These are phyloP conservation scores for Pseudorhiza aurosa DNA, from an alignment of 30 jellyfish, hydroid and myxozoan species.

Conservation along the genomic window DNA sequence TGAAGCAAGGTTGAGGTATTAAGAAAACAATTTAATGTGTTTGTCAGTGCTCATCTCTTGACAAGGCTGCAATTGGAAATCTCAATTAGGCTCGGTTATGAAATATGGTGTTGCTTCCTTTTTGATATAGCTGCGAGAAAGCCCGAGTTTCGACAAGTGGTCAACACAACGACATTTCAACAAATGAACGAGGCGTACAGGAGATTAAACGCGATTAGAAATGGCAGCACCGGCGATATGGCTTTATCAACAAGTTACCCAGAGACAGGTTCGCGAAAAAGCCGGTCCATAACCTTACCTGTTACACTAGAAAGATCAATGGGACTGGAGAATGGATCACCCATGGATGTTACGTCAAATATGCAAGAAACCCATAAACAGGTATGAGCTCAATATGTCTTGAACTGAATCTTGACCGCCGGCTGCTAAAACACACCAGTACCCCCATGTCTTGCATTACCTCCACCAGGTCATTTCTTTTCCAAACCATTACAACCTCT, in stretches of 20 bases:
- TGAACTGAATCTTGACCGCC: no score
- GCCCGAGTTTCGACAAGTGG: constrained; percentile 56
- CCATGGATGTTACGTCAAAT: constrained; percentile 61
- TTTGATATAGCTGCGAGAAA: constrained; percentile 47
- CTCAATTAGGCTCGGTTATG: no score
- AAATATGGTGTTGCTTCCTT: no score
- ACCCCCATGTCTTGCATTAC: no score
- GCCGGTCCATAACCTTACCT: constrained; percentile 68
- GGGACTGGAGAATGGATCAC: constrained; percentile 54
- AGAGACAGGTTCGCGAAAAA: constrained; percentile 32
- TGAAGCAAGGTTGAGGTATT: no score
- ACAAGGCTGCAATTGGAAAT: no score
- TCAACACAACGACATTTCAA: constrained; percentile 14
- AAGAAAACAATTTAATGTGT: no score
- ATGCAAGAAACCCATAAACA: constrained; percentile 51
- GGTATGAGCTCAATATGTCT: constrained; percentile 9
- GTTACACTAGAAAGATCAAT: constrained; percentile 64
- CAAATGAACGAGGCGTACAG: constrained; percentile 55
- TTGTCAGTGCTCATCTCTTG: no score
- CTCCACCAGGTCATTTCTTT: no score
- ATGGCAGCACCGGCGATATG: constrained; percentile 63
- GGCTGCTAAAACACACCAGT: no score
- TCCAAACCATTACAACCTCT: no score
- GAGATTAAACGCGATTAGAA: constrained; percentile 39
- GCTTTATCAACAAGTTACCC: constrained; percentile 45